phyloP scores from a whole-genome alignment of 2,888 invertebrate species.

The Andrena haemorrhoa region DNA sequence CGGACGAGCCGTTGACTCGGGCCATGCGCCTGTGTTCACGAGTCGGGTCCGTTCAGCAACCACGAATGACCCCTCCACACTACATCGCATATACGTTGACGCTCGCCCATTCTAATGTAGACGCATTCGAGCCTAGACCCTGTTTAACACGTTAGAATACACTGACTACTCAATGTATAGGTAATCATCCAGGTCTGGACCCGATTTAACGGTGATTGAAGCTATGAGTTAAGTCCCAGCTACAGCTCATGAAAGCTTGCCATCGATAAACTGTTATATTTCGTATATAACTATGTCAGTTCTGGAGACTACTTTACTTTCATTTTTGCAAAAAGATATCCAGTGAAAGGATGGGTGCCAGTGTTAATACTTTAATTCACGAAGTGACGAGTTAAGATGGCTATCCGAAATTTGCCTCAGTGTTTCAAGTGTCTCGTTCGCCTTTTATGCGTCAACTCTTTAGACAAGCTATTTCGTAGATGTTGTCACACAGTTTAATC shows the following conservation, averaged over 20 bases:
- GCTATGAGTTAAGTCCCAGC: too few species aligned
- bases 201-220: too few species aligned
- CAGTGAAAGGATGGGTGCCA: neutral
- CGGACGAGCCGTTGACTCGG: too few species aligned
- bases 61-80: too few species aligned
- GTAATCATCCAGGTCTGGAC: too few species aligned
- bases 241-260: neutral
- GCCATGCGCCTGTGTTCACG: too few species aligned
- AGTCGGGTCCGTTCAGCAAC: too few species aligned
- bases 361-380: constrained; percentile 11
- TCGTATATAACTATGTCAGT: constrained; percentile 11
- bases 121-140: too few species aligned
- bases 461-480: constrained; percentile 61
- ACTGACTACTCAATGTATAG: too few species aligned
- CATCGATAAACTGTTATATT: constrained; percentile 2
- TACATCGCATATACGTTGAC: too few species aligned
- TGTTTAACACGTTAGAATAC: too few species aligned
- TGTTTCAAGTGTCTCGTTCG: constrained; percentile 73
- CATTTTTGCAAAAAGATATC: constrained; percentile 10
- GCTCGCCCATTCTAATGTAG: too few species aligned
- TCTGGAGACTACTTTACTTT: constrained; percentile 2
- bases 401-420: constrained; percentile 70
- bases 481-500: constrained; percentile 73
- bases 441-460: constrained; percentile 76
- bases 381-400: constrained; percentile 49